These are phyloP conservation scores for Acanthococcus lagerstroemiae DNA, from an alignment of 2,888 invertebrate species.

Conservation along the genomic window DNA sequence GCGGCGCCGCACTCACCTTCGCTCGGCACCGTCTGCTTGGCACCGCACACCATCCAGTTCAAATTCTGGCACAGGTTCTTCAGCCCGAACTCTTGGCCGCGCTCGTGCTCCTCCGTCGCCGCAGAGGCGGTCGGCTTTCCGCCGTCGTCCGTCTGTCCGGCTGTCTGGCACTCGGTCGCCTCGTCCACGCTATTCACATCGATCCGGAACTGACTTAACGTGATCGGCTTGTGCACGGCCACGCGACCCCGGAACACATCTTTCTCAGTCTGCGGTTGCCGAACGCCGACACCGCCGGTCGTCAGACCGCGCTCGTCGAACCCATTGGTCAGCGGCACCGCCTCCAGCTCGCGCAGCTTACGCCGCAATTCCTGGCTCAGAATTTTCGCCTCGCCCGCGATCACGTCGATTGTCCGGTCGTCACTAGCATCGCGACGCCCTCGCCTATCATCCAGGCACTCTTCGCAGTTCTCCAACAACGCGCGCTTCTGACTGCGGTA, in stretches of 20 bases:
- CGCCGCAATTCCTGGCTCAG: conserved; percentile 3
- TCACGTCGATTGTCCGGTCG: background rate
- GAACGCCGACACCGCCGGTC: background rate
- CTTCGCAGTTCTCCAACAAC: background rate
- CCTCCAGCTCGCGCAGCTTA: conserved; percentile 17
- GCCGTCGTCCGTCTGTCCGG: background rate
- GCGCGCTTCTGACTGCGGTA: background rate
- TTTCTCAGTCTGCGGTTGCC: background rate
- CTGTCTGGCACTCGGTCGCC: background rate
- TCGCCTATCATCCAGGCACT: background rate
- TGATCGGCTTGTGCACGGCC: conserved; percentile 28
- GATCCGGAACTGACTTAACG: conserved; percentile 17
- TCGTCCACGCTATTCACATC: background rate
- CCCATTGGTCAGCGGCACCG: conserved; percentile 46
- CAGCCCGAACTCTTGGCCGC: background rate
- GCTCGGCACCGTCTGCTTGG: background rate
- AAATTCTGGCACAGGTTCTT: background rate
- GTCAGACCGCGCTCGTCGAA: background rate
- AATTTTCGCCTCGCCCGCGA: conserved; percentile 11
- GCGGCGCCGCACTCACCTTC: background rate
- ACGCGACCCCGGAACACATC: conserved; percentile 9
- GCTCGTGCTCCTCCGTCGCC: background rate
- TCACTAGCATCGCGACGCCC: background rate
- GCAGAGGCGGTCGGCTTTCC: background rate
- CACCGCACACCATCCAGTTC: background rate